These are phyloP conservation scores for Xiphophorus hellerii DNA, from an alignment of 2,113 vertebrate species.

Conservation along the genomic window DNA sequence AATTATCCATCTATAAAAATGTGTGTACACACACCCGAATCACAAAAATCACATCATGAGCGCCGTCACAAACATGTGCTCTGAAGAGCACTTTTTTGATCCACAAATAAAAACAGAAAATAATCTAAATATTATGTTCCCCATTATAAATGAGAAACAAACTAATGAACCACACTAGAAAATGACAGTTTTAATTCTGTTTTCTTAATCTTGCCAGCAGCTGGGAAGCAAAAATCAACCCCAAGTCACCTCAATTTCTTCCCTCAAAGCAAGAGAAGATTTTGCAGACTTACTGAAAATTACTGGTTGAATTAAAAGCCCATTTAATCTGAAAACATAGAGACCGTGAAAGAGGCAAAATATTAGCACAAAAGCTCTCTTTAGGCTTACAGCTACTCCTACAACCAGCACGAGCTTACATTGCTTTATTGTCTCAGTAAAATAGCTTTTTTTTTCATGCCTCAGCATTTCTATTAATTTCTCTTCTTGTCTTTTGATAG, in stretches of 20 bases:
- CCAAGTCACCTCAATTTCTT: constrained; percentile 65
- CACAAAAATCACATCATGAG: constrained; percentile 32
- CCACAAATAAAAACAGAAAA: constrained; percentile 36
- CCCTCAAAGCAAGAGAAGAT: constrained; percentile 52
- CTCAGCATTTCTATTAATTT: constrained; percentile 48
- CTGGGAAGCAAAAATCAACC: constrained; percentile 52
- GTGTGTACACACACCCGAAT: constrained; percentile 22
- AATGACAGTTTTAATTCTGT: constrained; percentile 47
- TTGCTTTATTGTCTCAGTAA: constrained; percentile 66
- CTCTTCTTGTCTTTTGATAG: constrained; percentile 65
- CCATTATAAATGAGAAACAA: constrained; percentile 34
- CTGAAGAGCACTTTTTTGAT: constrained; percentile 25
- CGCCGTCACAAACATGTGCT: constrained; percentile 58
- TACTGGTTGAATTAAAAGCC: constrained; percentile 65
- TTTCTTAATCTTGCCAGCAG: constrained; percentile 45
- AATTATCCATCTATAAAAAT: constrained; percentile 52
- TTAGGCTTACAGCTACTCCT: constrained; percentile 56
- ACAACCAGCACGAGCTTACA: constrained; percentile 49
- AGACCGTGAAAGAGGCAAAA: constrained; percentile 46
- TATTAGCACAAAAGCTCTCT: constrained; percentile 41
- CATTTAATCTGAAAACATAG: constrained; percentile 68
- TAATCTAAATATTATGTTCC: constrained; percentile 49
- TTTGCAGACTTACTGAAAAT: constrained; percentile 69
- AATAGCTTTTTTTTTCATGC: constrained; percentile 33
- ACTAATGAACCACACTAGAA: constrained; percentile 42